These are phyloP conservation scores for Melinaea menophilus DNA, from an alignment of 2,888 invertebrate species.

Conservation along the genomic window DNA sequence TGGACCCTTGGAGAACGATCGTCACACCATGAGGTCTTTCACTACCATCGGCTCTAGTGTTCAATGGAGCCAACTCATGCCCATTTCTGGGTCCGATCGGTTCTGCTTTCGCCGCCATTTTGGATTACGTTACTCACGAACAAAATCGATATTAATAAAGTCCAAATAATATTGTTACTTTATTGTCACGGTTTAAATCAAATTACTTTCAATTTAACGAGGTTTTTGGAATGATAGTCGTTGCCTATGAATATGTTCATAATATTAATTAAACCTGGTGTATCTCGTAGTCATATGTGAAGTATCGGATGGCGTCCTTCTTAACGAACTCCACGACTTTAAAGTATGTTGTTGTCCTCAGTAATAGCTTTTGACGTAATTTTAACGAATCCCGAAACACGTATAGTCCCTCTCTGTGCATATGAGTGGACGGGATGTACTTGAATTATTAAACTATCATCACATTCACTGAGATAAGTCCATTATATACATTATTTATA, in stretches of 20 bases:
- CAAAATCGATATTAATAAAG: conserved; percentile 21
- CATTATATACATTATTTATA: conserved; percentile 21
- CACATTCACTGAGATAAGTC: conserved; percentile 1
- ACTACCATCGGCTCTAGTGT: conserved; percentile 79
- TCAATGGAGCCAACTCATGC: conserved; percentile 89
- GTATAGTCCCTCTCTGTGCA: conserved; percentile 66
- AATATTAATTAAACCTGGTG: conserved; percentile 57
- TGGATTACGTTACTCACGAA: conserved; percentile 31
- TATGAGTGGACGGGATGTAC: conserved; percentile 47
- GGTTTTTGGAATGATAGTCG: conserved; percentile 64
- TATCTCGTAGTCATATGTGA: conserved; percentile 68
- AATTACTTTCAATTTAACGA: conserved; percentile 63
- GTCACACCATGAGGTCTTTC: conserved; percentile 85
- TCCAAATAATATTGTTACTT: conserved; percentile 19
- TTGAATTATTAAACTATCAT: conserved; percentile 31
- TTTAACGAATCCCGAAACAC: conserved; percentile 70
- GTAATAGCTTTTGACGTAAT: conserved; percentile 66
- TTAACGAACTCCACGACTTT: conserved; percentile 71
- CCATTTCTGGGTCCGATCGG: conserved; percentile 81
- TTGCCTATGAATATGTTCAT: conserved; percentile 73
- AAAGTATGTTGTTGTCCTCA: conserved; percentile 66
- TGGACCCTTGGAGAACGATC: conserved; percentile 84
- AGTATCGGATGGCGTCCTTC: conserved; percentile 73
- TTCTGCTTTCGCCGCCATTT: conserved; percentile 71
- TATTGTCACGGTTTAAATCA: conserved; percentile 33